phyloP scores from a whole-genome alignment of 2,113 vertebrate species.

The Pedionomus torquatus region DNA sequence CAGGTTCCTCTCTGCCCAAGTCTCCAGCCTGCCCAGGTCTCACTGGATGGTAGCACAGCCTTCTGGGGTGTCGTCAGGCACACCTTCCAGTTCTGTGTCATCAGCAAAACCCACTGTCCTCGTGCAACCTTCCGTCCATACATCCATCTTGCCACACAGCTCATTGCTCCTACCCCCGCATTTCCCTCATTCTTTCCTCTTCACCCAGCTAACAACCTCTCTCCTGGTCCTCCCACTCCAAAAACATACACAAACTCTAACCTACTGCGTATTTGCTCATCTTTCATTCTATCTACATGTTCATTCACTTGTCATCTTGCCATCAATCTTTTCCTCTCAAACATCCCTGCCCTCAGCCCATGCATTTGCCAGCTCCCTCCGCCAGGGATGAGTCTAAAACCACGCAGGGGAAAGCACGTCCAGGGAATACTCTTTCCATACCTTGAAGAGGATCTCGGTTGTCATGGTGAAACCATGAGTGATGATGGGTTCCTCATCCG shows the following conservation, averaged over 20 bases:
- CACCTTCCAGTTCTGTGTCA: no score
- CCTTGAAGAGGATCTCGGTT: slow-evolving; percentile 97
- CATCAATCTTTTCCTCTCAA: neutral
- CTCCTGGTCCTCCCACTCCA: neutral
- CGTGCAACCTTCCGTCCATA: neutral
- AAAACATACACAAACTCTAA: neutral
- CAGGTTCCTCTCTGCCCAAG: no score
- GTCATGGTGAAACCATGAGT: slow-evolving; percentile 99
- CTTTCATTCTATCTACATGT: neutral
- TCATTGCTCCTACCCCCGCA: neutral
- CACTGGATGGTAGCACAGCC: no score
- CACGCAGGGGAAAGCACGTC: neutral
- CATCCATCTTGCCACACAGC: neutral
- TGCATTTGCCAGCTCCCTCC: neutral
- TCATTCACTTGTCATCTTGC: neutral
- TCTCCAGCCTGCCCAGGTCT: no score
- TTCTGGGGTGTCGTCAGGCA: no score
- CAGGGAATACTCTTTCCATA: neutral
- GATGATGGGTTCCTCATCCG: slow-evolving; percentile 95
- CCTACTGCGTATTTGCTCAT: neutral
- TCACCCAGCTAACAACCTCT: neutral
- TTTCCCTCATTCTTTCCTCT: neutral
- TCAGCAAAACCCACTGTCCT: neutral
- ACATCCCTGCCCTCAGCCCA: neutral
- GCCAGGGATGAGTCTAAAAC: neutral